These are phyloP conservation scores for Hippasteria phrygiana DNA, from an alignment of 53 echinoderm and acorn worm genomes.

Conservation along the genomic window DNA sequence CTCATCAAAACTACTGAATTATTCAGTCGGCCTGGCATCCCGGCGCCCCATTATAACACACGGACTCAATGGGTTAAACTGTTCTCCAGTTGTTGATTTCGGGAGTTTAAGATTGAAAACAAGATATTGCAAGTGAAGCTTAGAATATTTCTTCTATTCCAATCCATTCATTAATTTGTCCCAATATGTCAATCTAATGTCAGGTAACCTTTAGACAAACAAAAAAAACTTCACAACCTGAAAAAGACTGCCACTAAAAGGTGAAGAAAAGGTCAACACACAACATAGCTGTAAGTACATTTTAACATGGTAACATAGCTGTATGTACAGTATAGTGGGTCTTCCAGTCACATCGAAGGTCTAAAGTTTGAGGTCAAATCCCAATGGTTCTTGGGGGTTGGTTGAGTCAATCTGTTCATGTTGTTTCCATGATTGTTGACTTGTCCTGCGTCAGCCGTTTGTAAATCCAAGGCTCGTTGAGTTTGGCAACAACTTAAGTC, in stretches of 20 bases:
- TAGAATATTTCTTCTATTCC: too few species aligned
- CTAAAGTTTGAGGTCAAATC: constrained; percentile 32
- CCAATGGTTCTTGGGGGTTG: background rate
- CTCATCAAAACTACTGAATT: too few species aligned
- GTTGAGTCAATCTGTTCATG: background rate
- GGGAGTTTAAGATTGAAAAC: too few species aligned
- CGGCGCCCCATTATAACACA: too few species aligned
- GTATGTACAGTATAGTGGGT: constrained; percentile 52
- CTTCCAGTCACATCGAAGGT: background rate
- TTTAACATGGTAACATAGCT: constrained; percentile 28
- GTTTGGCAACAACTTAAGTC: background rate
- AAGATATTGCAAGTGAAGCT: too few species aligned
- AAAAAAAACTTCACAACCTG: background rate
- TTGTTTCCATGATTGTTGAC: background rate
- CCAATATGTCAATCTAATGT: too few species aligned
- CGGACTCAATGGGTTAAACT: too few species aligned
- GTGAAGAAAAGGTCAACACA: background rate
- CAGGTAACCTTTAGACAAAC: background rate
- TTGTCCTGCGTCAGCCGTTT: background rate
- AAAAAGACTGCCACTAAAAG: background rate
- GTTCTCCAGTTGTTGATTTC: too few species aligned
- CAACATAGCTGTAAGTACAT: constrained; percentile 28
- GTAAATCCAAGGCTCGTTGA: background rate
- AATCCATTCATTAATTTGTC: too few species aligned
- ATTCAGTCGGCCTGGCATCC: too few species aligned